These are phyloP conservation scores for Pseudonaja textilis DNA, from an alignment of 2,113 vertebrate genomes.

Conservation along the genomic window DNA sequence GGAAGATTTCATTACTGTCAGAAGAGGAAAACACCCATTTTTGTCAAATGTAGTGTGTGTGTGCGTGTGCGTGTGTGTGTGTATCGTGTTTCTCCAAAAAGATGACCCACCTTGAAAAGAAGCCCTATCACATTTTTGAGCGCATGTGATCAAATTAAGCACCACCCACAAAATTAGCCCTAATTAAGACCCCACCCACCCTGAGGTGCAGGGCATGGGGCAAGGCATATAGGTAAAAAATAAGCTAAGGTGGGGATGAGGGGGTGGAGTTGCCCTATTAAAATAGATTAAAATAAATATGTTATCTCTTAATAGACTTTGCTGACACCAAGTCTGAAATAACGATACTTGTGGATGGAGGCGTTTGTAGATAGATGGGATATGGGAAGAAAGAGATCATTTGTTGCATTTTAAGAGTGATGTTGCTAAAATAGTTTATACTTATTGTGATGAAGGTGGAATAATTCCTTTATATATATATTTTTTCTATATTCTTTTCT, in stretches of 20 bases:
- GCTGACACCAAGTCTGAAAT: neutral
- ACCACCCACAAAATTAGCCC: too few relatives aligned
- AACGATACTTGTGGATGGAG: neutral
- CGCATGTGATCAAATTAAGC: too few relatives aligned
- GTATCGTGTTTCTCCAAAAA: too few relatives aligned
- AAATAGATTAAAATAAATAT: neutral
- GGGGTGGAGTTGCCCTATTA: too few relatives aligned
- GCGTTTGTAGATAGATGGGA: neutral
- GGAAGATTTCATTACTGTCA: neutral
- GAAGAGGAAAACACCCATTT: neutral
- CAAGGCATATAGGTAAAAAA: too few relatives aligned
- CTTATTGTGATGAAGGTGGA: neutral
- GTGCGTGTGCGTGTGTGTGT: too few relatives aligned
- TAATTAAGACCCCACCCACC: too few relatives aligned
- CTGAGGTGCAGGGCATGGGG: too few relatives aligned
- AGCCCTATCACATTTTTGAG: too few relatives aligned
- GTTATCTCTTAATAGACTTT: neutral
- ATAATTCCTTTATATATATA: neutral
- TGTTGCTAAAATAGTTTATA: neutral
- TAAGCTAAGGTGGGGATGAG: too few relatives aligned
- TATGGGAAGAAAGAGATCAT: neutral
- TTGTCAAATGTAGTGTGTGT: neutral
- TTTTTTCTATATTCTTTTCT: neutral
- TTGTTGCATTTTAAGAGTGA: neutral
- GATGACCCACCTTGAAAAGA: too few relatives aligned